A percentile compares a stretch with the other conserved stretches of the same genome.
phyloP scores from a whole-genome alignment of 1,140 invertebrate genomes.

The Geopemphigus sp. region DNA sequence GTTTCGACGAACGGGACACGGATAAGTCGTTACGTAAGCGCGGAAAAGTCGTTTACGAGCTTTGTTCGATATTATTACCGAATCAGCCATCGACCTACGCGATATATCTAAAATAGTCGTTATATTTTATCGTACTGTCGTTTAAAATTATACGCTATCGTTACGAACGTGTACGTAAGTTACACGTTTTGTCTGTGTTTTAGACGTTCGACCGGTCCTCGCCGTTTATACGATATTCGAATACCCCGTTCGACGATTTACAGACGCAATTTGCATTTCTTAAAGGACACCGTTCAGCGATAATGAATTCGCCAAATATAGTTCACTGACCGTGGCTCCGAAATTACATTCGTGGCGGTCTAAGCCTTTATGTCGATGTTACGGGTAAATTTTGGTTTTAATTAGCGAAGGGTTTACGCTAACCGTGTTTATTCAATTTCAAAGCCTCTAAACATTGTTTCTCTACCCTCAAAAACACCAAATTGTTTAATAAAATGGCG shows the following conservation, averaged over 20 bases:
- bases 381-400: neutral
- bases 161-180: too few species aligned
- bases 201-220: too few species aligned
- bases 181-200: too few species aligned
- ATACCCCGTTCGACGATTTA: neutral
- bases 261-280: neutral
- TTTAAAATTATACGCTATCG: too few species aligned
- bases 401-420: neutral
- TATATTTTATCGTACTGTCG: too few species aligned
- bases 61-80: too few species aligned
- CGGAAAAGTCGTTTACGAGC: too few species aligned
- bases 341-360: neutral
- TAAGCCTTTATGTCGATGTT: neutral
- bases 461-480: neutral
- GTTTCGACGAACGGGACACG: too few species aligned
- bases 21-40: too few species aligned
- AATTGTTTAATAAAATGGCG: neutral
- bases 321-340: neutral
- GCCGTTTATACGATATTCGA: neutral
- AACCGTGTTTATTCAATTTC: neutral
- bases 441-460: neutral
- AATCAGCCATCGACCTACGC: too few species aligned
- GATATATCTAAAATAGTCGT: too few species aligned
- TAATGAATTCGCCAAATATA: constrained; percentile 6
- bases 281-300: neutral